A percentile compares a stretch with the other conserved stretches of the same genome.
Conservation (phyloP, 2,113 vertebrate genomes). For the Sylvilagus bachmani region DNA sequence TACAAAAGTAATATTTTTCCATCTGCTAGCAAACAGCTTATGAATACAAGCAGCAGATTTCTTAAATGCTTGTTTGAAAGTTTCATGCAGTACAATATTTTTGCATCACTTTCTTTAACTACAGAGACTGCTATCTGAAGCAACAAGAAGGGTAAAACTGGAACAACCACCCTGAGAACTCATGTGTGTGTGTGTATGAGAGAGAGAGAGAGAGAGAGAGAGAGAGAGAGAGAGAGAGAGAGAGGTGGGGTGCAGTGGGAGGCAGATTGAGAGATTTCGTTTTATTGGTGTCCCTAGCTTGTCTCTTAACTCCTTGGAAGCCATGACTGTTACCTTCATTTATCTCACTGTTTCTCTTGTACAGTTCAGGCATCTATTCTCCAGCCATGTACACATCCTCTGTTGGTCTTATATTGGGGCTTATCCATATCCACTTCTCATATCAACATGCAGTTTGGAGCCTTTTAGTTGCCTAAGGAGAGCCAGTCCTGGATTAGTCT, state of each 20-base stretch:
- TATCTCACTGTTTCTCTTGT: background rate
- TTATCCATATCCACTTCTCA: background rate
- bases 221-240: too few relatives aligned
- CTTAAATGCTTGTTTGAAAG: conserved; percentile 53
- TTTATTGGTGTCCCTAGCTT: background rate
- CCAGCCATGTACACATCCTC: background rate
- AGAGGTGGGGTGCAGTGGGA: too few relatives aligned
- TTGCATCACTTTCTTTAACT: conserved; percentile 10
- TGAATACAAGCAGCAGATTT: conserved; percentile 70
- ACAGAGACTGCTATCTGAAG: background rate
- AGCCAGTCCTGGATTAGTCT: background rate
- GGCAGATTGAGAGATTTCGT: background rate
- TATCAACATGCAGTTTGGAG: background rate
- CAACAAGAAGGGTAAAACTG: background rate
- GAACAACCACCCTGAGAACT: background rate
- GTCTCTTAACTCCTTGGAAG: background rate
- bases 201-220: too few relatives aligned
- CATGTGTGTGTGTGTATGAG: background rate
- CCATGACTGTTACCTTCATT: background rate
- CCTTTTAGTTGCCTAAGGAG: background rate
- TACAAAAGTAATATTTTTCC: conserved; percentile 74
- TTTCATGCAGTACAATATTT: conserved; percentile 35
- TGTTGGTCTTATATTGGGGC: background rate
- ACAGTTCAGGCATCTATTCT: background rate
- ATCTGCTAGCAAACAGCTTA: conserved; percentile 78